Evolutionary conservation across 1,140 invertebrate species (phyloP), one percentile per base, ranked within the genome.

Genomic region (Lordiphosa stackelbergi): DNA sequence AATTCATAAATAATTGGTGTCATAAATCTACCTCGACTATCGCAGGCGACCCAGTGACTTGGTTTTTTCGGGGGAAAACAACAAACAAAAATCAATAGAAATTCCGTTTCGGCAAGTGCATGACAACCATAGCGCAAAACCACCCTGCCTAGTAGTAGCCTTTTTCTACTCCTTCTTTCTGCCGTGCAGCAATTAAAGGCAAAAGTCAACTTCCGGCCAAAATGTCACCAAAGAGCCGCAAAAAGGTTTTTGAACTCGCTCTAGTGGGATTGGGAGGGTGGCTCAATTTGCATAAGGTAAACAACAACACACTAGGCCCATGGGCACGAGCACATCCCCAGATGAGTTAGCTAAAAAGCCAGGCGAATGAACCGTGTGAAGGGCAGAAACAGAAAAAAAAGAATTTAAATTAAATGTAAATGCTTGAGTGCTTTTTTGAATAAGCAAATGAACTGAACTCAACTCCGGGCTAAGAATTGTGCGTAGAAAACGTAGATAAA

Each of bases 1-100:
- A 75, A 79, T 79, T 79, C 75, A 79, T 79, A 79, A 79, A 81
- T 81, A 81, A 81, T 81, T 81, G 75, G 66, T 81, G 75, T 81
- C 75, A 81, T 81, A 81, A 81, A 81, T 78, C 42, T 52, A 34
- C 9, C 24, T 35, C 58, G 35, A 43, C 10, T 8, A 19, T 3
- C 49, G 28, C n/a, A 31, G 51, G 55, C 71, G 75, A 75, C 75
- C 75, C 75, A 79, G 48, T 79, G 75, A 81, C 75, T 79, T 58
- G 62, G 53, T 68, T 68, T 81, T 58, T 57, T n/a, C n/a, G n/a
- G n/a, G 42, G 40, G 16, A 9, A 51, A 60, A 51, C 38, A 45
- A 54, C 45, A 16, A 49, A 56, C 38, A 56, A 79, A 79, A 81
- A 81, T 81, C 75, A 71, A 81, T 81, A 81, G 54, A 58, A 71